Base-by-base conservation (phyloP, 2,888 invertebrate genomes). In the Octodonta nipae region DNA sequence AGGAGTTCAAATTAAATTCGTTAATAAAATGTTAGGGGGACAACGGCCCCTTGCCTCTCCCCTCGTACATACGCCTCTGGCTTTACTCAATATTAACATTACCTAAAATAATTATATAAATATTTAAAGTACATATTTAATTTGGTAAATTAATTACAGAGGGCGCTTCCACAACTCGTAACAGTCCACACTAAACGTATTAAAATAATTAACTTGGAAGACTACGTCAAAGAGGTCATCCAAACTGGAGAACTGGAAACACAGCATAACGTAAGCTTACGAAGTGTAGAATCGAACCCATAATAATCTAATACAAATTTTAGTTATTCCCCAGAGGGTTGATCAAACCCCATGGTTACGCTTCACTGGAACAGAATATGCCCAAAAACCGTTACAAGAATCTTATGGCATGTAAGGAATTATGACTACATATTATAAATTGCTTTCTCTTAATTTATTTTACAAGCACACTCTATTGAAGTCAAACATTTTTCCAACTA, bases 301-400 rank as follows among this genome's bases (percentile, higher is more conserved):
- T 2, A n/a, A 22, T 3, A 22, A 11, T 3, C 10, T 11, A 22
- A n/a, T n/a, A n/a, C n/a, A n/a, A 26, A 34, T 48, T 49, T 15
- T 34, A 66, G 65, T 40, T 56, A 3, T 59, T 66, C 38, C 55
- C 57, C 12, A 47, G 57, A 32, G 66, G 64, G 4, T 53, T 54
- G 40, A 60, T 55, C 1, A 57, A 56, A 36, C 48, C 61, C 1
- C 60, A 60, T 46, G 45, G 50, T 4, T 60, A 56, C 30, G 66
- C 65, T 4, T 45, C 48, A 17, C 33, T 53, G n/a, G 50, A 55
- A n/a, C 47, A 55, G 38, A 65, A 65, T 33, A 65, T 61, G 42
- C 30, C 47, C 5, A 66, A 66, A 41, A 66, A 67, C 48, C 54
- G 66, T 32, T 66, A 66, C 33, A 58, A 49, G 17, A 64, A 66